phyloP scores from a whole-genome alignment of 2,113 vertebrate species.

The Orientallactaga bullata region DNA sequence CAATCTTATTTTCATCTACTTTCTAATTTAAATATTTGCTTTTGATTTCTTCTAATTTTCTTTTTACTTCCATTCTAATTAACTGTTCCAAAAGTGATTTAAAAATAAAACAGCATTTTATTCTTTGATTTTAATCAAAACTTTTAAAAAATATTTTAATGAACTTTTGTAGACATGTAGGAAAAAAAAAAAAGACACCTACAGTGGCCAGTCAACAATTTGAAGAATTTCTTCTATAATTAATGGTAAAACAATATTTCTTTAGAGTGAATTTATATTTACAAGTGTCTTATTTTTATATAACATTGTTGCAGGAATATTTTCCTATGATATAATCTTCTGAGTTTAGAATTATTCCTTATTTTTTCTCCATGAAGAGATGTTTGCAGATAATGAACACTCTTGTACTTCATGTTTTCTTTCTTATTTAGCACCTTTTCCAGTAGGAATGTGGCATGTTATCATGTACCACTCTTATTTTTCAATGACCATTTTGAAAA shows the following conservation, averaged over 20 bases:
- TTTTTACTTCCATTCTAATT: not conserved
- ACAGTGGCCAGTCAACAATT: not conserved
- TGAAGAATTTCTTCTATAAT: not conserved
- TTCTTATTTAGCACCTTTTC: no score
- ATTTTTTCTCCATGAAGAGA: not conserved
- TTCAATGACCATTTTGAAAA: not conserved
- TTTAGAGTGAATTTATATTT: not conserved
- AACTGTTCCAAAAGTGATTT: not conserved
- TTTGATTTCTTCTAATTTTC: not conserved
- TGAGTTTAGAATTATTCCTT: not conserved
- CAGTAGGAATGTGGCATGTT: not conserved
- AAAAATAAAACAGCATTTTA: not conserved
- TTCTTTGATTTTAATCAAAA: not conserved
- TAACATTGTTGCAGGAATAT: not conserved
- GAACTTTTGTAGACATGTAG: not conserved
- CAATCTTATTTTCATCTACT: not conserved
- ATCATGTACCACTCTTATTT: not conserved
- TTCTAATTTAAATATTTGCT: not conserved
- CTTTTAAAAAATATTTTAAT: not conserved
- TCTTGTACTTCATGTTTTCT: not conserved
- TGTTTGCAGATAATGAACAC: not conserved
- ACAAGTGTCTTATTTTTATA: not conserved
- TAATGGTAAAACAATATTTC: not conserved
- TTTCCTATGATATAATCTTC: not conserved
- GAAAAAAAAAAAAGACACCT: not conserved